Percentiles rank a stretch among this genome's conserved stretches.
These are phyloP conservation scores for Tenualosa thibaudeaui DNA, from an alignment of 2,797 vertebrate genomes.

Conservation along the genomic window DNA sequence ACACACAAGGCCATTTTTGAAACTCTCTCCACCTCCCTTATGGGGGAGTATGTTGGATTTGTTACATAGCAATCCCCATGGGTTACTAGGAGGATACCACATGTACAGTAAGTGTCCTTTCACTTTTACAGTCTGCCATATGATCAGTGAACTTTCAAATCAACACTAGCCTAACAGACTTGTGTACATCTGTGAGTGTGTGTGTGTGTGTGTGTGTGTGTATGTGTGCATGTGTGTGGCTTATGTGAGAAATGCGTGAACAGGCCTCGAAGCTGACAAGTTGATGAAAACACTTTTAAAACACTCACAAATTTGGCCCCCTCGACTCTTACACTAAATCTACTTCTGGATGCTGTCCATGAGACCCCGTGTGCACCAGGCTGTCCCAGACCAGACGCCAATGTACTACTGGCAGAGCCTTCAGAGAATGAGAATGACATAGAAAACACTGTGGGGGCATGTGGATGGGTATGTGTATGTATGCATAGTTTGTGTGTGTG, in stretches of 20 bases:
- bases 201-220: neutral
- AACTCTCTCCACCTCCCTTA: too few relatives aligned
- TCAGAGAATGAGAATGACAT: conserved; percentile 62
- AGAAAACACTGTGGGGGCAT: conserved; percentile 52
- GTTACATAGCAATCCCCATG: too few relatives aligned
- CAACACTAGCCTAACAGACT: neutral
- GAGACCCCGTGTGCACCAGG: conserved; percentile 71
- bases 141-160: too few relatives aligned
- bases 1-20: too few relatives aligned
- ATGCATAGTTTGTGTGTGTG: neutral
- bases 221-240: neutral
- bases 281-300: neutral
- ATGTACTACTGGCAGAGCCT: conserved; percentile 74
- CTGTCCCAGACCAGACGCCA: conserved; percentile 62
- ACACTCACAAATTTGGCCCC: neutral
- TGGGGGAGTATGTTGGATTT: too few relatives aligned
- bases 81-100: too few relatives aligned
- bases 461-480: neutral
- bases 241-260: neutral
- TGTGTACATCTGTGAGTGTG: too few relatives aligned
- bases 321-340: conserved; percentile 58
- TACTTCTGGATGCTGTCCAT: conserved; percentile 75
- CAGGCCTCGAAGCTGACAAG: neutral
- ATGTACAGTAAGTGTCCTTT: too few relatives aligned
- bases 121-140: too few relatives aligned